A percentile compares a stretch with the other conserved stretches of the same genome.
phyloP scores from a whole-genome alignment of 1,140 invertebrate genomes.

The Macrosteles quadrilineatus region DNA sequence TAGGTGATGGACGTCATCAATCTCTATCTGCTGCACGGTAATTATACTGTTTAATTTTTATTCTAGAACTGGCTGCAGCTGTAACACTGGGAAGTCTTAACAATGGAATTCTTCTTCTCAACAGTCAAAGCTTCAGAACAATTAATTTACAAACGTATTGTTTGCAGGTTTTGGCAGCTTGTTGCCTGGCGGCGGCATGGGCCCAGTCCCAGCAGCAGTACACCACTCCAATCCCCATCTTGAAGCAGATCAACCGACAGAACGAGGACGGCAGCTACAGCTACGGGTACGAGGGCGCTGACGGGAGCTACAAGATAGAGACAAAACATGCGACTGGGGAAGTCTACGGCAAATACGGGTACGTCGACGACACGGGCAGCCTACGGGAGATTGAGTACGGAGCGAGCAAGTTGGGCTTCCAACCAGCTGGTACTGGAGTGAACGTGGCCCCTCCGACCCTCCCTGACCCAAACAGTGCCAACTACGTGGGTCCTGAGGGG shows the following conservation, averaged over 20 bases:
- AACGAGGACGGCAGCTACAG: slow-evolving; percentile 86
- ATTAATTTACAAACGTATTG: no score
- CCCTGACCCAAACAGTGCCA: slow-evolving; percentile 49
- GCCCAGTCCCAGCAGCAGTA: slow-evolving; percentile 46
- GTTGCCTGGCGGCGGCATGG: slow-evolving; percentile 36
- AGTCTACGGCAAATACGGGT: slow-evolving; percentile 80
- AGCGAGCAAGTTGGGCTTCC: slow-evolving; percentile 72
- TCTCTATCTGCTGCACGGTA: no score
- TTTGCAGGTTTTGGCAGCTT: slow-evolving; percentile 46
- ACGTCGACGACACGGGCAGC: slow-evolving; percentile 75
- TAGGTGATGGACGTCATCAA: no score
- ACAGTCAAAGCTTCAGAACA: no score
- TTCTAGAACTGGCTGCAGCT: no score
- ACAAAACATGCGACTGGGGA: slow-evolving; percentile 81
- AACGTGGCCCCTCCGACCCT: slow-evolving; percentile 75
- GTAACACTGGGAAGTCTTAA: no score
- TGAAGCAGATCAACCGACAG: slow-evolving; percentile 71
- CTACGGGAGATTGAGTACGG: slow-evolving; percentile 74
- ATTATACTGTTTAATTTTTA: no score
- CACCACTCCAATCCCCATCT: slow-evolving; percentile 67
- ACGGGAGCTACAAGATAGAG: slow-evolving; percentile 92
- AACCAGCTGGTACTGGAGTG: slow-evolving; percentile 73
- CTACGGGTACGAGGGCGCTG: slow-evolving; percentile 85
- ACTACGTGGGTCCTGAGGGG: slow-evolving; percentile 51
- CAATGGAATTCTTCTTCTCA: no score